These are phyloP conservation scores for Drosophila glabriapex DNA, from an alignment of 2,888 invertebrate species.

Conservation along the genomic window DNA sequence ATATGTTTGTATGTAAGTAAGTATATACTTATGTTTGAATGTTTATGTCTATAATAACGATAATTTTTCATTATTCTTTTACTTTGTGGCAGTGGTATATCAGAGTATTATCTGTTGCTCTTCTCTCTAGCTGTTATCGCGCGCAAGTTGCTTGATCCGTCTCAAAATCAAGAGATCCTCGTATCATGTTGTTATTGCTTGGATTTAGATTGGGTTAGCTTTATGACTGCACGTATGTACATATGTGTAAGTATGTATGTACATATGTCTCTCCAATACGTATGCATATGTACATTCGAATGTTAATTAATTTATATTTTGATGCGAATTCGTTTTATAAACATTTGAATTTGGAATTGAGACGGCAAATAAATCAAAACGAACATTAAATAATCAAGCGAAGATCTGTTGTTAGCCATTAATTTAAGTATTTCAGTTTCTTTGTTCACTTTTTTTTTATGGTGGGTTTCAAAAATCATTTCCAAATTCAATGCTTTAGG, in stretches of 20 bases:
- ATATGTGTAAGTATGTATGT: constrained; percentile 38
- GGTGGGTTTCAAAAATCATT: constrained; percentile 73
- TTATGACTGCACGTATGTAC: constrained; percentile 42
- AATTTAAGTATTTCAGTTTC: constrained; percentile 23
- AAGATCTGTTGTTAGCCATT: constrained; percentile 14
- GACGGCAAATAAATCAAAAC: constrained; percentile 13
- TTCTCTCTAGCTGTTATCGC: constrained; percentile 36
- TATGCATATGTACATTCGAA: constrained; percentile 57
- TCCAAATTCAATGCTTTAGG: constrained; percentile 55
- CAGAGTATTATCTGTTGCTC: constrained; percentile 73
- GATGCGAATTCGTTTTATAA: constrained; percentile 26
- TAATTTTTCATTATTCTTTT: constrained; percentile 43
- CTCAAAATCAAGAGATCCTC: constrained; percentile 7
- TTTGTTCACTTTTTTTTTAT: constrained; percentile 36
- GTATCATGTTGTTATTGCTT: constrained; percentile 13
- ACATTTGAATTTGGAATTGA: constrained; percentile 39
- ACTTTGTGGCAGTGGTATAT: constrained; percentile 83
- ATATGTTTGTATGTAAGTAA: constrained; percentile 34
- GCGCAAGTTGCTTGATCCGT: constrained; percentile 21
- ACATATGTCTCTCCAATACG: constrained; percentile 38
- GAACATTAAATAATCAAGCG: constrained; percentile 16
- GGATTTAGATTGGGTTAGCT: constrained; percentile 23
- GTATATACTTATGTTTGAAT: constrained; percentile 38
- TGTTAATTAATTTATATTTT: constrained; percentile 29
- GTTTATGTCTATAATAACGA: constrained; percentile 64